Percentiles rank a stretch among this genome's conserved stretches.
Conservation (phyloP, 2,888 invertebrate species). For the Parelbella ahira region DNA sequence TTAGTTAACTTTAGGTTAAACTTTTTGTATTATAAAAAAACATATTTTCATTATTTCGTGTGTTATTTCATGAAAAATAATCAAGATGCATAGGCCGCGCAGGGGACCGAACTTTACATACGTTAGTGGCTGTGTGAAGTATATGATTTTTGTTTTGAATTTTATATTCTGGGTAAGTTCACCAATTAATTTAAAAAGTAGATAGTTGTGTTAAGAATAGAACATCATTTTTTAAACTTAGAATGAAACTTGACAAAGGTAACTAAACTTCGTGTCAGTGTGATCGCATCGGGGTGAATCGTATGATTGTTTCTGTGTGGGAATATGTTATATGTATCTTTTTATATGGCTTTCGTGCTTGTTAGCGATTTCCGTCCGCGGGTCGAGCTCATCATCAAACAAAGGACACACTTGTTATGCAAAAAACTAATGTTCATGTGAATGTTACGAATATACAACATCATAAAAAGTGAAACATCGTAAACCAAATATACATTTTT, state of each 20-base stretch:
- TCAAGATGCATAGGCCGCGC: slow-evolving; percentile 79
- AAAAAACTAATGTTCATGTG: slow-evolving; percentile 7
- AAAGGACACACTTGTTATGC: slow-evolving; percentile 23
- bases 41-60: not conserved
- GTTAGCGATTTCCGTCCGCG: slow-evolving; percentile 23
- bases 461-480: not conserved
- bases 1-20: not conserved
- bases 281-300: slow-evolving; percentile 25
- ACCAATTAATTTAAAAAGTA: slow-evolving; percentile 7
- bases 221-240: slow-evolving; percentile 4
- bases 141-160: slow-evolving; percentile 93
- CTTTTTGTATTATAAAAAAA: slow-evolving; percentile 3
- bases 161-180: slow-evolving; percentile 93
- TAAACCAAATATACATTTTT: too few species aligned
- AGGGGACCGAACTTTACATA: slow-evolving; percentile 87
- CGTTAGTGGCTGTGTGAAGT: slow-evolving; percentile 93
- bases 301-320: slow-evolving; percentile 26
- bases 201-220: slow-evolving; percentile 1
- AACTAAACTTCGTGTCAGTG: slow-evolving; percentile 7
- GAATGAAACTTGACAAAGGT: slow-evolving; percentile 2
- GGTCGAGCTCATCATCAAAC: slow-evolving; percentile 17
- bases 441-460: not conserved
- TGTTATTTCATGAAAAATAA: slow-evolving; percentile 22
- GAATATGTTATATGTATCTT: slow-evolving; percentile 20
- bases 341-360: slow-evolving; percentile 26